Base-by-base conservation (phyloP, 2,888 invertebrate species). In the Shargacucullia verbasci region DNA sequence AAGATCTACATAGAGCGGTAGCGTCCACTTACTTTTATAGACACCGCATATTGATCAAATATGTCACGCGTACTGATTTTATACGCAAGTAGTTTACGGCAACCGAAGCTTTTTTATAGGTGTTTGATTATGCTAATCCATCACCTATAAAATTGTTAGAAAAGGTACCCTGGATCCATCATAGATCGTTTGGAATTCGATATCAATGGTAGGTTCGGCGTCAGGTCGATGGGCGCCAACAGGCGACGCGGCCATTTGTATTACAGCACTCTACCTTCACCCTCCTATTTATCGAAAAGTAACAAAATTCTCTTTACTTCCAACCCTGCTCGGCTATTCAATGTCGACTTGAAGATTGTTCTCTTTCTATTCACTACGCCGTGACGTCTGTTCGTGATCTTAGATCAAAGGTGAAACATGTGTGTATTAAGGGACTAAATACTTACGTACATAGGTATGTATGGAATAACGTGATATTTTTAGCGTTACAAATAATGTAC, bases 201-300 rank as follows among this genome's bases (percentile, higher is more conserved):
- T 33, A 44, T 60, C 61, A 61, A 62, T 31, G 67, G 44, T 40
- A 65, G 62, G 48, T 48, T 68, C 62, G 55, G 37, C 68, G 69
- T 56, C 34, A 56, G 61, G 69, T 20, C 2, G 27, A 39, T 49
- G 35, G 13, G 29, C 27, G 25, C 29, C 13, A 29, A 13, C 13
- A 41, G 46, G 44, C 43, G 61, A 39, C 54, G 35, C 45, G 37
- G 20, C 20, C 20, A 20, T 31, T 38, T 41, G 49, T 43, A 56
- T 20, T 20, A 4, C 4, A 20, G 62, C 55, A 38, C 33, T 57
- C 37, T 20, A 63, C 63, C 45, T 56, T 54, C 45, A 48, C 49
- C 49, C 45, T 44, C 41, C 50, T 69, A 69, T 69, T 50, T 66
- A 69, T 63, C 46, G 49, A 69, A 63, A 47, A 41, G 54, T 49